Percentiles rank a stretch among this genome's conserved stretches.
Evolutionary conservation across 1,140 invertebrate genomes (phyloP).

Genomic region (Caerostris extrusa): DNA sequence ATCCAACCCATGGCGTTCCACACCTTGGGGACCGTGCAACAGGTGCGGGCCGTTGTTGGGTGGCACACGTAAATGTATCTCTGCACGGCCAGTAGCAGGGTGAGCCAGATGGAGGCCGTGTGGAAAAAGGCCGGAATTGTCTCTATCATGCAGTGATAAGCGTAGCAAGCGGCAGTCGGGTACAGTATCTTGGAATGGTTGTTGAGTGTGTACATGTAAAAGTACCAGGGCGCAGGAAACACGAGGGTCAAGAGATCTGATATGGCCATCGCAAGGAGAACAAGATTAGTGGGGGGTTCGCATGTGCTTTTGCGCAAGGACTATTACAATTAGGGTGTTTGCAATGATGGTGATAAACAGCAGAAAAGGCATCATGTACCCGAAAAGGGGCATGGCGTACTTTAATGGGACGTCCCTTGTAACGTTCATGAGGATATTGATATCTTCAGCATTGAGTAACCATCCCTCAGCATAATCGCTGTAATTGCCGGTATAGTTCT

Average conservation of each 20-base stretch:
- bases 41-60: conserved; percentile 90
- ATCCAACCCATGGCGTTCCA: conserved; percentile 89
- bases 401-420: conserved; percentile 83
- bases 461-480: conserved; percentile 1
- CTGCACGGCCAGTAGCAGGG: conserved; percentile 92
- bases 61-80: conserved; percentile 96
- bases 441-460: conserved; percentile 34
- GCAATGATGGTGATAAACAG: conserved; percentile 93
- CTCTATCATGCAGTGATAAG: conserved; percentile 88
- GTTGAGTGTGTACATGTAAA: conserved; percentile 94
- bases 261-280: conserved; percentile 92
- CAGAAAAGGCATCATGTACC: conserved; percentile 91
- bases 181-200: conserved; percentile 90
- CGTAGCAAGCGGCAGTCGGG: conserved; percentile 88
- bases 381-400: conserved; percentile 86
- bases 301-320: conserved; percentile 86
- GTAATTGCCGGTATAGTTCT: conserved; percentile 37
- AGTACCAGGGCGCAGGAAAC: conserved; percentile 90
- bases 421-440: conserved; percentile 76
- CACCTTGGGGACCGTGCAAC: conserved; percentile 93
- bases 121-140: conserved; percentile 92
- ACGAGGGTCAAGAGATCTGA: conserved; percentile 95
- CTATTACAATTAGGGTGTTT: conserved; percentile 92
- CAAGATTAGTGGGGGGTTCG: conserved; percentile 87
- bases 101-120: conserved; percentile 95